These are phyloP conservation scores for Echinometra lucunter DNA, from an alignment of 53 echinoderm and acorn worm genomes.

Conservation along the genomic window DNA sequence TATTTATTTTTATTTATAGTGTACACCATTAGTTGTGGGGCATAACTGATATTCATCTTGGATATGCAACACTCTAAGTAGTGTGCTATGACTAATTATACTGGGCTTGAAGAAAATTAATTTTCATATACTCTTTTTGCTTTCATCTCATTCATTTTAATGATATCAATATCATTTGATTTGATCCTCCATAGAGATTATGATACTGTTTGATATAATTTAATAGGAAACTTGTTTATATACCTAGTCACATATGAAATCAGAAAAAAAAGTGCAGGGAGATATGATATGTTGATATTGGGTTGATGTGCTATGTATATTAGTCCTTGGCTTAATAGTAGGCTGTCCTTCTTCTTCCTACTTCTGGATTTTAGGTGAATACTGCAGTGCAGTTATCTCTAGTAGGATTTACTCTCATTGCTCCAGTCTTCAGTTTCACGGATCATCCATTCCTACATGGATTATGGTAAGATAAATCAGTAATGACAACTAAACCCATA, in stretches of 20 bases:
- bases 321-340: not conserved
- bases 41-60: not conserved
- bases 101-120: too few species aligned
- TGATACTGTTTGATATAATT: too few species aligned
- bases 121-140: too few species aligned
- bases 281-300: too few species aligned
- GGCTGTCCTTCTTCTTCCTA: not conserved
- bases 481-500: too few species aligned
- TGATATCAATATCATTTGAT: too few species aligned
- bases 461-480: slow-evolving; percentile 81
- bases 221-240: too few species aligned
- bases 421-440: slow-evolving; percentile 89
- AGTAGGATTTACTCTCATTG: slow-evolving; percentile 89
- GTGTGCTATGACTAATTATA: too few species aligned
- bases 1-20: not conserved
- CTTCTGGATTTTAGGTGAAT: slow-evolving; percentile 75
- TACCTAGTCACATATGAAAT: too few species aligned
- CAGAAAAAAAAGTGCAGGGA: not conserved
- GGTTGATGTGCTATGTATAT: not conserved
- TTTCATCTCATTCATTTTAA: too few species aligned
- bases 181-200: too few species aligned
- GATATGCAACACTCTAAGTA: too few species aligned
- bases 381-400: slow-evolving; percentile 91
- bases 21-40: not conserved
- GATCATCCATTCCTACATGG: slow-evolving; percentile 90